These are phyloP conservation scores for Bolborhynchus lineola DNA, from an alignment of 2,113 vertebrate genomes.

Conservation along the genomic window DNA sequence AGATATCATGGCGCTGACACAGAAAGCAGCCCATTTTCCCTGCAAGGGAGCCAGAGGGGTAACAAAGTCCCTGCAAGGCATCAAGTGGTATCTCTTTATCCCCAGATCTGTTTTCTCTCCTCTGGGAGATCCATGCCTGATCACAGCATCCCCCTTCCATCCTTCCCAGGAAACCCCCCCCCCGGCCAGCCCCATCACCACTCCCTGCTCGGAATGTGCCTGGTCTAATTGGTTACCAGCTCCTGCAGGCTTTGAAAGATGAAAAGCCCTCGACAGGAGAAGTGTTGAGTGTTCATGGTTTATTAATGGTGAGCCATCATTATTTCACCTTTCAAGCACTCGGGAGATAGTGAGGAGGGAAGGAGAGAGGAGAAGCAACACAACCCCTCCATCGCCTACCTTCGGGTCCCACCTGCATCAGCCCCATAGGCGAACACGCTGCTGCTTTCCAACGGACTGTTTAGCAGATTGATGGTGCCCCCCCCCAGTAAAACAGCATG, in stretches of 20 bases:
- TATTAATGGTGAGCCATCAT: slow-evolving; percentile 48
- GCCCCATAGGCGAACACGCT: rapidly evolving
- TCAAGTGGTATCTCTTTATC: rapidly evolving
- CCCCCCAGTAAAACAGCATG: neutral
- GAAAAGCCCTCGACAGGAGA: slow-evolving; percentile 34
- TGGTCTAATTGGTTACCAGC: slow-evolving; percentile 29
- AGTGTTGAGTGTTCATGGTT: slow-evolving; percentile 46
- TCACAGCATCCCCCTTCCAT: neutral
- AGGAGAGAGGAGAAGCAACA: neutral
- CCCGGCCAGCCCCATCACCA: rapidly evolving
- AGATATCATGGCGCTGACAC: neutral
- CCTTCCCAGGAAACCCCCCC: neutral
- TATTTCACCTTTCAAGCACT: slow-evolving; percentile 49
- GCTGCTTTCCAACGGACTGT: rapidly evolving
- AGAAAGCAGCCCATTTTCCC: neutral
- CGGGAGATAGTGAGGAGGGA: neutral
- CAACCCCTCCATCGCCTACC: neutral
- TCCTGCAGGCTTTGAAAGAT: slow-evolving; percentile 48
- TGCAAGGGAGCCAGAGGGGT: neutral
- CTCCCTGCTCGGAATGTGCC: neutral
- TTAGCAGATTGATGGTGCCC: neutral
- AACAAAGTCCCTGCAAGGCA: neutral
- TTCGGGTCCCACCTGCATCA: rapidly evolving
- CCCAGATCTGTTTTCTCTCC: neutral
- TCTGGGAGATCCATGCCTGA: rapidly evolving